Percentiles rank a stretch among this genome's conserved stretches.
Evolutionary conservation across 1,140 invertebrate species (phyloP).

Genomic region (Drosophila subpulchrella): DNA sequence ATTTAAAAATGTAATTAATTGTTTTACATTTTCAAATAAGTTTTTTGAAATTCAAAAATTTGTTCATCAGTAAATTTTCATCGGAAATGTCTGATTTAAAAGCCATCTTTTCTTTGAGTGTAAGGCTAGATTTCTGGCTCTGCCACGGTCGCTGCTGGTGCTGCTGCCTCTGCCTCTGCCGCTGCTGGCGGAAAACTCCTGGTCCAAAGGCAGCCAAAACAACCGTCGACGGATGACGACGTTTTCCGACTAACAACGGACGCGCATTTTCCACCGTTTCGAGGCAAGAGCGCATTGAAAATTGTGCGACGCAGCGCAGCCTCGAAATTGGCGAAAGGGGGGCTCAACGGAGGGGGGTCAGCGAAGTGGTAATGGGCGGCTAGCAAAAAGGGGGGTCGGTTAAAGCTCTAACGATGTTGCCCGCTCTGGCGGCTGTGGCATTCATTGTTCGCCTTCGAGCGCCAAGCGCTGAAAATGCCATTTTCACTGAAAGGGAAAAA

Average conservation of each 20-base stretch:
- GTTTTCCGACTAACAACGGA: slow-evolving; percentile 83
- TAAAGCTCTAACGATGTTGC: slow-evolving; percentile 79
- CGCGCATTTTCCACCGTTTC: slow-evolving; percentile 82
- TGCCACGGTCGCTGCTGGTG: slow-evolving; percentile 15
- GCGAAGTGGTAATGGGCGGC: slow-evolving; percentile 26
- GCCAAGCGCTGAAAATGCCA: slow-evolving; percentile 64
- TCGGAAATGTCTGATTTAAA: neutral
- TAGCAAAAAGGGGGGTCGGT: slow-evolving; percentile 20
- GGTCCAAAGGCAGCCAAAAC: slow-evolving; percentile 72
- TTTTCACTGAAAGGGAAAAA: slow-evolving; percentile 27
- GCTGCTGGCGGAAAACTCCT: slow-evolving; percentile 41
- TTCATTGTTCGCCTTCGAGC: slow-evolving; percentile 73
- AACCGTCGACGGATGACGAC: slow-evolving; percentile 82
- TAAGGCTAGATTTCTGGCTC: slow-evolving; percentile 38
- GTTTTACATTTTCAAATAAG: neutral
- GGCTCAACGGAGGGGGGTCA: neutral
- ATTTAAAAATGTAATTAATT: neutral
- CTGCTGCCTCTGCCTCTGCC: slow-evolving; percentile 12
- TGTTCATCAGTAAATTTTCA: neutral
- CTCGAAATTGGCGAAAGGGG: slow-evolving; percentile 42
- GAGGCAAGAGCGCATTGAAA: slow-evolving; percentile 81
- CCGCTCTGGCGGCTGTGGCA: slow-evolving; percentile 61
- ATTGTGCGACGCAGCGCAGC: slow-evolving; percentile 78
- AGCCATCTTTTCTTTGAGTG: neutral
- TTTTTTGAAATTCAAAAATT: neutral